phyloP scores from a whole-genome alignment of 2,888 invertebrate genomes.

The Brachynemurus nebulosus region DNA sequence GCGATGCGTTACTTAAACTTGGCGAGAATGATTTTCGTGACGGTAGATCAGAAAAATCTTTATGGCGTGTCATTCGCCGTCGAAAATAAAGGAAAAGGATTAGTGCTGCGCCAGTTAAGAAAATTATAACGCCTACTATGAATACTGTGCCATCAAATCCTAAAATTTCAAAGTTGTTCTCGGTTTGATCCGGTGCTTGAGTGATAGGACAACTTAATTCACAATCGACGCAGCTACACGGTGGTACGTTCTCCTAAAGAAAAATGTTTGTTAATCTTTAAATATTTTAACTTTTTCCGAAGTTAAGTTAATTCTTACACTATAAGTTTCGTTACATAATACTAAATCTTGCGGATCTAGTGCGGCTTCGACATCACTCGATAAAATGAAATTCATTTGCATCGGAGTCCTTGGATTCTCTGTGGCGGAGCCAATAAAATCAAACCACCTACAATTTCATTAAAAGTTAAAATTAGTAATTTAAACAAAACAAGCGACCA shows the following conservation, averaged over 20 bases:
- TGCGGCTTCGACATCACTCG: slow-evolving; percentile 29
- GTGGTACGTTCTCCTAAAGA: slow-evolving; percentile 34
- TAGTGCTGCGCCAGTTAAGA: slow-evolving; percentile 28
- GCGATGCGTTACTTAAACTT: no score
- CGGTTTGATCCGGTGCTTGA: slow-evolving; percentile 30
- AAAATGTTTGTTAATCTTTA: slow-evolving; percentile 6
- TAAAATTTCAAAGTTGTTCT: slow-evolving; percentile 38
- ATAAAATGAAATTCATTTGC: slow-evolving; percentile 41
- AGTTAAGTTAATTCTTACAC: slow-evolving; percentile 30
- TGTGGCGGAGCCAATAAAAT: slow-evolving; percentile 43
- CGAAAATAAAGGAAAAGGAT: no score
- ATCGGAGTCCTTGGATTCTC: slow-evolving; percentile 40
- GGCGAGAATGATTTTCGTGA: no score
- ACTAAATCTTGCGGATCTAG: slow-evolving; percentile 33
- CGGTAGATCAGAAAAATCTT: no score
- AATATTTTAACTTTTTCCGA: slow-evolving; percentile 3
- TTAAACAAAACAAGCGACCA: no score
- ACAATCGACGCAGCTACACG: slow-evolving; percentile 73
- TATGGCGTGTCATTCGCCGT: no score
- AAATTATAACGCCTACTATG: slow-evolving; percentile 41
- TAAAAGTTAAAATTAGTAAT: no score
- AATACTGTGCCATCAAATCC: slow-evolving; percentile 50
- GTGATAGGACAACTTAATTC: slow-evolving; percentile 42
- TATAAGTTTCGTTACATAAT: slow-evolving; percentile 44
- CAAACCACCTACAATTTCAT: slow-evolving; percentile 41